Evolutionary conservation across 2,797 vertebrate species (phyloP), one percentile per base, ranked within the genome.

Genomic region (Micromesistius poutassou): DNA sequence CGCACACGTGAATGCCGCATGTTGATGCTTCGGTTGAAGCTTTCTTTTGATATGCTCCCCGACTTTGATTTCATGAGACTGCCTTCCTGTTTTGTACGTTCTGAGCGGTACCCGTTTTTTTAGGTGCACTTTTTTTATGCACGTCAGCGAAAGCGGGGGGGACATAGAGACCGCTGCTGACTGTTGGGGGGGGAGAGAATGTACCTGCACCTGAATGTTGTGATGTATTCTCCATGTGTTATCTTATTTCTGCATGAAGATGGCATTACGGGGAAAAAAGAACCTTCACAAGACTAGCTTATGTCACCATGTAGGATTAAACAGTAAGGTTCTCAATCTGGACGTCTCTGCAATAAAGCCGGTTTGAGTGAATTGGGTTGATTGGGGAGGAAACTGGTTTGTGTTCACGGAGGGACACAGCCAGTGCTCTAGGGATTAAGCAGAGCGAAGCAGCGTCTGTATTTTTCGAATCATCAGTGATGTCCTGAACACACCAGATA

Each of bases 111-210:
- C 22, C 78, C 25, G 71, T 22, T 28, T 71, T 76, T 33, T 0
- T 76, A 40, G 13, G 55, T n/a, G 55, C 19, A 9, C 70, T 25
- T 62, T 25, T 62, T 70, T 76, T 42, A 30, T 85, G 89, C 86
- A 86, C 86, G 89, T 91, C 86, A 90, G 89, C 86, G 87, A 84
- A 89, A 91, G 82, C 85, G 82, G 22, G 79, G 79, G 81, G 74
- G 25, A n/a, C 75, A 68, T n/a, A 46, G 66, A 73, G 74, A 77
- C 79, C 76, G 82, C 78, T 25, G 72, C 30, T 70, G 66, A 13
- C n/a, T 70, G 2, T 13, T 9, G 68, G 28, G 8, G 68, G 25
- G 68, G 83, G 83, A 84, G 72, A 66, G 74, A 82, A 77, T n/a
- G 50, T 83, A 62, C 25, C 25, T 62, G 55, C 55, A 62, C 55